phyloP scores from a whole-genome alignment of 2,888 invertebrate species.

The Orgyia antiqua region DNA sequence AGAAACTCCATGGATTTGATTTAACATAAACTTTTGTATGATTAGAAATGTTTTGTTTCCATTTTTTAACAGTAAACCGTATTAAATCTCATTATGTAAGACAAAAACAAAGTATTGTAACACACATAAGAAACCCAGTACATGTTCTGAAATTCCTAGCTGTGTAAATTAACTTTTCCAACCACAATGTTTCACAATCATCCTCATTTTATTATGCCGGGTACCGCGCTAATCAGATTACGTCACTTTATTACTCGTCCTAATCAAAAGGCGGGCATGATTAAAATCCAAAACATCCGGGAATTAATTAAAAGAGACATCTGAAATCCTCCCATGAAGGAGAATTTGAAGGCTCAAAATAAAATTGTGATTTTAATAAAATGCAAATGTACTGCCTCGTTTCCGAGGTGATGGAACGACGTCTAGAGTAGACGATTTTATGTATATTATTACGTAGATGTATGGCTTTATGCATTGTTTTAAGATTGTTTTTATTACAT shows the following conservation, averaged over 20 bases:
- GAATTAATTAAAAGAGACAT: slow-evolving; percentile 38
- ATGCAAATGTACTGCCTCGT: slow-evolving; percentile 61
- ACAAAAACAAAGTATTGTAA: no score
- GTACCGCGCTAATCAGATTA: slow-evolving; percentile 25
- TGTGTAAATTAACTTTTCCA: slow-evolving; percentile 15
- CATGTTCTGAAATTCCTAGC: neutral
- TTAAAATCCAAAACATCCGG: slow-evolving; percentile 36
- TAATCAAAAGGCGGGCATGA: slow-evolving; percentile 29
- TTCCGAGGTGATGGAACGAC: slow-evolving; percentile 37
- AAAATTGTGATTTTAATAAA: slow-evolving; percentile 74
- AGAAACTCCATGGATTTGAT: no score
- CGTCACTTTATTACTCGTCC: slow-evolving; percentile 23
- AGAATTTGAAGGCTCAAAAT: slow-evolving; percentile 40
- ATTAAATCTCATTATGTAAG: no score
- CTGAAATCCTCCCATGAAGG: slow-evolving; percentile 26
- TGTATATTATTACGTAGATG: neutral
- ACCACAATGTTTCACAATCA: slow-evolving; percentile 16
- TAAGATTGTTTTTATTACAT: slow-evolving; percentile 30
- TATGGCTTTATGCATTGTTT: neutral
- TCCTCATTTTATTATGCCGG: slow-evolving; percentile 17
- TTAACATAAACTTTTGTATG: no score
- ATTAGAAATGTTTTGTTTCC: no score
- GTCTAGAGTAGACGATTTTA: slow-evolving; percentile 19
- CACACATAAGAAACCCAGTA: neutral
- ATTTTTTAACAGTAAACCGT: no score